Base-by-base conservation (phyloP, 1,140 invertebrate species). In the Drosophila busckii region DNA sequence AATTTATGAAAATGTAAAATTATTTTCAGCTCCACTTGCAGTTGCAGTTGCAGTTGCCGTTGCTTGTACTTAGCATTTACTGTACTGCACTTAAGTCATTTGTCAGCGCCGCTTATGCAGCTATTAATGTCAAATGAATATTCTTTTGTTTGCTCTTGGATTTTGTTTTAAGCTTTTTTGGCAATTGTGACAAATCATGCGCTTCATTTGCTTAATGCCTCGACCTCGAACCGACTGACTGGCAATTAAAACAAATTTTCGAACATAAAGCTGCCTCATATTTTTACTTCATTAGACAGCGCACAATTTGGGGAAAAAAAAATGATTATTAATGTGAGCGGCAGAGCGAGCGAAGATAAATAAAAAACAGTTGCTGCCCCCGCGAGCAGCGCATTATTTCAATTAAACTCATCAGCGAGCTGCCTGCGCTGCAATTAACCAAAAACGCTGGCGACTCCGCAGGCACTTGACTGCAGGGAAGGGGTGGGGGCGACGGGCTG, bases 341-440 rank as follows among this genome's bases (percentile, higher is more conserved):
- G n/a, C n/a, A n/a, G n/a, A n/a, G n/a, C n/a, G n/a, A n/a, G n/a
- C 1, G 3, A 22, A 25, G 3, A 20, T 4, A 82, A 82, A 62
- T 67, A 83, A 29, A 26, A 45, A 49, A 61, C 46, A 46, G 52
- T 61, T 48, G 52, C 26, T 22, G 12, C 41, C 28, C 69, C 64
- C 62, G 48, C 53, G 69, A 58, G 38, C 52, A 64, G 61, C 65
- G 38, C 76, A 82, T 82, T 82, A 83, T 82, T 82, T 75, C 75
- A 82, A 82, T 82, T 82, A 82, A 82, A 75, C 61, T 82, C 75
- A 73, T 82, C 75, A 82, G 61, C 49, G 60, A 60, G n/a, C 65
- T 50, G 63, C 53, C 73, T 63, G 54, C 53, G 48, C 67, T 46
- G 65, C 69, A 82, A 82, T 82, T 82, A 82, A 82, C 59, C 40